These are phyloP conservation scores for Myocastor coypus DNA, from an alignment of 2,113 vertebrate species.

Conservation along the genomic window DNA sequence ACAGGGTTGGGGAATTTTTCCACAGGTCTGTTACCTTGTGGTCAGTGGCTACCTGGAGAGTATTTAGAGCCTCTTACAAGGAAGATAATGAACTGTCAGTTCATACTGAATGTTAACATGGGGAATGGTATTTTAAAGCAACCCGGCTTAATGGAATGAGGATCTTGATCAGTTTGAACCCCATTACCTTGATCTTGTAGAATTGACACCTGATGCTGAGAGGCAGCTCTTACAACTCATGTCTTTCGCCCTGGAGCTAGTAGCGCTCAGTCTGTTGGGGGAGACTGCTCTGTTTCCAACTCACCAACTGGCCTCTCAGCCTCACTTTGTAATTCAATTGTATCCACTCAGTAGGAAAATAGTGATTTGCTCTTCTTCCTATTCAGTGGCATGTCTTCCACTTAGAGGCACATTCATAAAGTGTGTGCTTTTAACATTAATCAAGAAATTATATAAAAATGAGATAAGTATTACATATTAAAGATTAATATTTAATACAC, in stretches of 20 bases:
- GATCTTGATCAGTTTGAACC: conserved; percentile 64
- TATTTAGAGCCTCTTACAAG: conserved; percentile 29
- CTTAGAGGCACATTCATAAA: conserved; percentile 70
- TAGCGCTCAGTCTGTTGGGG: background rate
- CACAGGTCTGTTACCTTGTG: background rate
- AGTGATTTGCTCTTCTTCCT: conserved; percentile 46
- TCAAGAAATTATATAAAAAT: conserved; percentile 74
- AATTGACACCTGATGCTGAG: conserved; percentile 7
- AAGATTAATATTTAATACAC: conserved; percentile 74
- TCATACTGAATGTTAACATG: conserved; percentile 37
- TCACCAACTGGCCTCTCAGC: background rate
- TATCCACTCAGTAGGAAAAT: background rate
- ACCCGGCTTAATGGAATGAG: conserved; percentile 16
- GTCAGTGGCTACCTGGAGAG: background rate
- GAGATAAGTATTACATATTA: conserved; percentile 44
- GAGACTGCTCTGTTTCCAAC: background rate
- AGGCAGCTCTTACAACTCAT: background rate
- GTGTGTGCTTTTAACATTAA: conserved; percentile 75
- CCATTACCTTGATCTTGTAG: conserved; percentile 19
- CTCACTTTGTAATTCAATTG: conserved; percentile 43
- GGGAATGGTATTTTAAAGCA: conserved; percentile 13
- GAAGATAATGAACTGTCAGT: conserved; percentile 2
- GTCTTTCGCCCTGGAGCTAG: background rate
- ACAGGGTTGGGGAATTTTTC: conserved; percentile 8
- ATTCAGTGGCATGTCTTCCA: conserved; percentile 68